phyloP scores from a whole-genome alignment of 2,888 invertebrate species.

The Lottia gigantea region DNA sequence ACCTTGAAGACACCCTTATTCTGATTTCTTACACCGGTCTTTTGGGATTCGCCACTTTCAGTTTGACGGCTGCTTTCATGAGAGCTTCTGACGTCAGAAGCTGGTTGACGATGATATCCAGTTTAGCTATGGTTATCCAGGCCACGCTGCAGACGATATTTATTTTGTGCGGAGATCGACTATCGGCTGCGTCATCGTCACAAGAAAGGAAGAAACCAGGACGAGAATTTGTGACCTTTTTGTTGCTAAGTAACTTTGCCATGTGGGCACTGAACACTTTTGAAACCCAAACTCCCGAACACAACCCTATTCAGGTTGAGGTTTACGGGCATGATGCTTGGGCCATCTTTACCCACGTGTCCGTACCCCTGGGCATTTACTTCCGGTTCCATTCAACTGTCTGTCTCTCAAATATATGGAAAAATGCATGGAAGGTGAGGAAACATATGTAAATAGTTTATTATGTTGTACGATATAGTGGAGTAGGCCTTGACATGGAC shows the following conservation, averaged over 20 bases:
- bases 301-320: conserved; percentile 91
- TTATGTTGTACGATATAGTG: no score
- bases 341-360: conserved; percentile 92
- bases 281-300: conserved; percentile 91
- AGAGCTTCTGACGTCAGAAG: conserved; percentile 81
- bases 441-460: conserved; percentile 22
- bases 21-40: conserved; percentile 93
- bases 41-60: conserved; percentile 89
- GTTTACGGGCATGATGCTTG: conserved; percentile 94
- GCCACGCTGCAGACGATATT: conserved; percentile 77
- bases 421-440: conserved; percentile 83
- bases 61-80: conserved; percentile 89
- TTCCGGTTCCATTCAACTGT: conserved; percentile 94
- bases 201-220: conserved; percentile 95
- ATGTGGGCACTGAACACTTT: conserved; percentile 98
- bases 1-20: conserved; percentile 72
- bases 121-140: conserved; percentile 87
- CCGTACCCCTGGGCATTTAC: conserved; percentile 94
- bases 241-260: conserved; percentile 93
- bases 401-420: conserved; percentile 96
- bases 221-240: conserved; percentile 92
- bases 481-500: background rate
- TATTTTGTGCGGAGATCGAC: conserved; percentile 90
- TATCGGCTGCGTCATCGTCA: conserved; percentile 87
- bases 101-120: conserved; percentile 89